Evolutionary conservation across 2,113 vertebrate genomes (phyloP).

Genomic region (Brienomyrus brachyistius): DNA sequence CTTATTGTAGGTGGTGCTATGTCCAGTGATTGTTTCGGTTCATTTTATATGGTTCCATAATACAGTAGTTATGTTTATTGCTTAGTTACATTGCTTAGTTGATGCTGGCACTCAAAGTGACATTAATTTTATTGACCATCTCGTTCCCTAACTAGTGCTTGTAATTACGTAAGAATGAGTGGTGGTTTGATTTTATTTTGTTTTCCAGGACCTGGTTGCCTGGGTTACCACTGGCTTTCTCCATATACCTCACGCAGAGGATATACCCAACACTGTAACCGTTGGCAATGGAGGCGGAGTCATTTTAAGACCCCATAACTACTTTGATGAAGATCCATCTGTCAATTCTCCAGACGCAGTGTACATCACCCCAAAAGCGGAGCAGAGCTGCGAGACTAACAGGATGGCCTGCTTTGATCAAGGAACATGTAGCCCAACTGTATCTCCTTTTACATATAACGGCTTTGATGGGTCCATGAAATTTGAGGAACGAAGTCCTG

Average conservation of each 20-base stretch:
- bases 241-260: slow-evolving; percentile 85
- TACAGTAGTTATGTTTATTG: not conserved
- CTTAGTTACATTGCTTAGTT: not conserved
- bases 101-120: not conserved
- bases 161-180: not conserved
- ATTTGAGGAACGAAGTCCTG: slow-evolving; percentile 22
- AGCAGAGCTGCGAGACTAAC: slow-evolving; percentile 66
- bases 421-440: slow-evolving; percentile 57
- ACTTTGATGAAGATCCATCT: slow-evolving; percentile 85
- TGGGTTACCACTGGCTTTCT: slow-evolving; percentile 77
- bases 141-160: not conserved
- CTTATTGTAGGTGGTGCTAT: not conserved
- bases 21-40: not conserved
- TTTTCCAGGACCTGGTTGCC: slow-evolving; percentile 63
- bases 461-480: slow-evolving; percentile 66
- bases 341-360: slow-evolving; percentile 68
- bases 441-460: slow-evolving; percentile 67
- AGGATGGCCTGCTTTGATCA: slow-evolving; percentile 69
- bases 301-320: slow-evolving; percentile 83
- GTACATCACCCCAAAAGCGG: slow-evolving; percentile 57
- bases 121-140: not conserved
- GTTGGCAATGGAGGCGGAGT: slow-evolving; percentile 78
- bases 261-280: slow-evolving; percentile 85
- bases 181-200: not conserved
- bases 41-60: not conserved